Conservation (phyloP, 2,888 invertebrate genomes). For the Zele albiditarsus region DNA sequence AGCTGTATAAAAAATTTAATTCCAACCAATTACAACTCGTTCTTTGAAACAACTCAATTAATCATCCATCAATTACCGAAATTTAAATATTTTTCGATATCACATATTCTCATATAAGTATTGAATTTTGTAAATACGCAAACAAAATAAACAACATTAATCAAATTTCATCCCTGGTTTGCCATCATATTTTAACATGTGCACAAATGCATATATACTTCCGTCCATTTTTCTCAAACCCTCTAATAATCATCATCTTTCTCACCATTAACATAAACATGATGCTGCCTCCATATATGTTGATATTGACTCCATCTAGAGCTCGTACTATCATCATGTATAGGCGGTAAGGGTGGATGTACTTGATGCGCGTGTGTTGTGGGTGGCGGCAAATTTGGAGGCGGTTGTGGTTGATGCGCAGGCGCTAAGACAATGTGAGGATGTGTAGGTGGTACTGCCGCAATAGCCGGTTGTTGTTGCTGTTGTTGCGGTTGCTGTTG, state of each 20-base stretch:
- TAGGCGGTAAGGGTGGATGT: constrained; percentile 78
- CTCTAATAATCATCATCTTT: constrained; percentile 45
- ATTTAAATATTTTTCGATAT: too few species aligned
- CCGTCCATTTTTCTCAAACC: constrained; percentile 14
- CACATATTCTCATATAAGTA: too few species aligned
- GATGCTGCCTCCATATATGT: constrained; percentile 84
- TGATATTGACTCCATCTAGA: constrained; percentile 82
- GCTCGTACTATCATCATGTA: constrained; percentile 77
- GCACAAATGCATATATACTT: neutral
- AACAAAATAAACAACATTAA: neutral
- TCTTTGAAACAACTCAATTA: too few species aligned
- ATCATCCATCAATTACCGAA: too few species aligned
- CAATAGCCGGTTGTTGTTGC: constrained; percentile 43
- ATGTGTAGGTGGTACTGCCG: constrained; percentile 57
- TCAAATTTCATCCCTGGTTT: neutral
- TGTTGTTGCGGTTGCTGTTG: constrained; percentile 58
- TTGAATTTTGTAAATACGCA: too few species aligned
- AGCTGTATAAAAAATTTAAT: too few species aligned
- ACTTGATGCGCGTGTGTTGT: constrained; percentile 80
- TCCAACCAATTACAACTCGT: too few species aligned
- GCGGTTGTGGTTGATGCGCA: constrained; percentile 64
- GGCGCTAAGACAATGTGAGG: constrained; percentile 69
- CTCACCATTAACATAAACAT: constrained; percentile 87
- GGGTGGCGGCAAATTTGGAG: constrained; percentile 77
- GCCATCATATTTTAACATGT: too few species aligned